Evolutionary conservation across 2,888 invertebrate species (phyloP), one percentile per base, ranked within the genome.

Genomic region (Brachyopa scutellaris): DNA sequence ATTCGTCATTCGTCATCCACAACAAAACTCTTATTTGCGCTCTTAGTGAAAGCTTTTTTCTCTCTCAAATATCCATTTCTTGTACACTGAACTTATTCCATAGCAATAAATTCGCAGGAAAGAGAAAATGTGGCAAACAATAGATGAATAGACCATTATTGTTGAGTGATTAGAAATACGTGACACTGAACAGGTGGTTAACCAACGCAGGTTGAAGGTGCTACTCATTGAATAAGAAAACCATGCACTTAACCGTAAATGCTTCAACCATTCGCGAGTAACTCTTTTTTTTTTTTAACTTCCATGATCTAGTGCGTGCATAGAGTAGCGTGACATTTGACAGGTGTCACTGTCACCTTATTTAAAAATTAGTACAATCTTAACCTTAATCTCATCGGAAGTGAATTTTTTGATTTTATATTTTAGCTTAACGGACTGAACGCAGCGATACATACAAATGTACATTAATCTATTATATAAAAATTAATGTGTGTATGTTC

Each of bases 61-160:
- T 19, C 7, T 13, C 23, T 49, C 23, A 8, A 7, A 38, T 6
- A 38, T 0, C n/a, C 11, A 23, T 8, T 1, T 11, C 9, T 42
- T 29, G n/a, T 26, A 13, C 36, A 8, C 23, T 9, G 0, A 49
- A 23, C 9, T 26, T 8, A 2, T 66, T 42, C 11, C 23, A 19
- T 23, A 11, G 13, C 38, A 31, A 21, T 23, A 29, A 40, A 62
- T 62, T 57, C 40, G 57, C 53, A 21, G 9, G 26, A 49, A 66
- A 74, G 64, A 74, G 66, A 74, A 74, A 74, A 29, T 49, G 33
- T 11, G 8, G 11, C 66, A 57, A 31, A 74, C 73, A 66, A 49
- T 31, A 15, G 11, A 23, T 29, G 64, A 66, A 49, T 31, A 15
- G 11, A 23, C 33, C 17, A 49, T 7, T 13, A 55, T 42, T 31